Base-by-base conservation (phyloP, 2,113 vertebrate genomes). In the Coryphaenoides rupestris region DNA sequence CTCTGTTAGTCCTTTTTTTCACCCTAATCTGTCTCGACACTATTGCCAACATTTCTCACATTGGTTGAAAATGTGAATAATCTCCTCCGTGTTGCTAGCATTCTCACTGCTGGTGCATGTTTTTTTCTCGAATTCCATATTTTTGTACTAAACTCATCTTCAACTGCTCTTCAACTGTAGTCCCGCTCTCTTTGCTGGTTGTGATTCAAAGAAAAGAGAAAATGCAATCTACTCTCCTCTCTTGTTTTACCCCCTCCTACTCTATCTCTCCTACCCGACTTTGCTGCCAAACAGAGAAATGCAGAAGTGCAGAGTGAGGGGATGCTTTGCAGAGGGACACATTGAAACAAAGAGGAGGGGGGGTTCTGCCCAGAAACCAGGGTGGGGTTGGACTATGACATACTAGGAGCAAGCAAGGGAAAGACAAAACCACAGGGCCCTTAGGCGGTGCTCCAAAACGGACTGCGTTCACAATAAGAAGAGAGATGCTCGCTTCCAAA, bases 401-500 rank as follows among this genome's bases (percentile, higher is more conserved):
- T 19, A 19, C 60, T 33, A 28, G 17, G 64, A 21, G 17, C 45
- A 12, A 60, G 21, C 47, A n/a, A 23, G 21, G 50, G 26, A 56
- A 63, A 57, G 54, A 26, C 69, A 70, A 13, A 58, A 52, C 53
- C 17, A 21, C 55, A 59, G 22, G 21, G 47, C 17, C 33, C 58
- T 67, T n/a, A n/a, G n/a, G n/a, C n/a, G 21, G 21, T 56, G 60
- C 19, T 58, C 21, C 49, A 23, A 53, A 66, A 0, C 21, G 21
- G 66, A 16, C 58, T 68, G 40, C 64, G 45, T 56, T 57, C 65
- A 72, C 69, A 76, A 66, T 61, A 45, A 45, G 22, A 45, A 63
- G 19, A 22, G 58, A 40, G 65, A 19, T 56, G 28, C 60, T 16
- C 63, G 60, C 21, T 49, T 26, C 7, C n/a, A n/a, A 52, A 24